Evolutionary conservation across 2,888 invertebrate genomes (phyloP).

Genomic region (Microdon myrmicae): DNA sequence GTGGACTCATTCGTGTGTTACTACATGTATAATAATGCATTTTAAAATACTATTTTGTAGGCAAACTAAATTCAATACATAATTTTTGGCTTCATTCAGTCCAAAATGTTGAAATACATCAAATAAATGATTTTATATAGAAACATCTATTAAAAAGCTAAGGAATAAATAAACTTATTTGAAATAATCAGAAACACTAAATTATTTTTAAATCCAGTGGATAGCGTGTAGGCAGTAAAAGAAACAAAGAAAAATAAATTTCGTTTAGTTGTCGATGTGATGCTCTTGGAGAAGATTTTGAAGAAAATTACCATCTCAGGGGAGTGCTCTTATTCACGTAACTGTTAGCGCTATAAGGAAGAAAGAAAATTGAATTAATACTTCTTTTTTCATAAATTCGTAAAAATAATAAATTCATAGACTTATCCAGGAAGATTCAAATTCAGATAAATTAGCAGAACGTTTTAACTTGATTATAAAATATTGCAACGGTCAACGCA

Average conservation of each 20-base stretch:
- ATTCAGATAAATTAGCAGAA: too few species aligned
- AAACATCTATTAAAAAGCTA: constrained; percentile 2
- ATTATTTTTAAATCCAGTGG: constrained; percentile 41
- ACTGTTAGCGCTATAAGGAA: constrained; percentile 59
- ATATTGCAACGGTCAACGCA: too few species aligned
- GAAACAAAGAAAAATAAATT: constrained; percentile 8
- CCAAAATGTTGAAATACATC: constrained; percentile 40
- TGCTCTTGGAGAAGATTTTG: constrained; percentile 21
- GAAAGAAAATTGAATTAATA: constrained; percentile 1
- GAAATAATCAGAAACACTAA: constrained; percentile 65
- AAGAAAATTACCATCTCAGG: constrained; percentile 62
- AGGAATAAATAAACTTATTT: constrained; percentile 55
- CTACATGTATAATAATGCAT: too few species aligned
- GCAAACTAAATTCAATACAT: constrained; percentile 8
- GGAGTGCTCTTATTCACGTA: constrained; percentile 62
- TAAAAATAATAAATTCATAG: too few species aligned
- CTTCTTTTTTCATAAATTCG: background rate
- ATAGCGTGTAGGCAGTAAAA: constrained; percentile 33
- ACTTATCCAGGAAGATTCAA: too few species aligned
- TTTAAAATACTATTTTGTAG: constrained; percentile 5
- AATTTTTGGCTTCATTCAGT: constrained; percentile 49
- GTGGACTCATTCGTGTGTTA: too few species aligned
- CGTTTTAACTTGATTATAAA: too few species aligned
- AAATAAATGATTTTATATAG: constrained; percentile 17
- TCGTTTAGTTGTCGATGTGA: constrained; percentile 23